These are phyloP conservation scores for Sitophilus oryzae DNA, from an alignment of 1,140 invertebrate genomes.

Conservation along the genomic window DNA sequence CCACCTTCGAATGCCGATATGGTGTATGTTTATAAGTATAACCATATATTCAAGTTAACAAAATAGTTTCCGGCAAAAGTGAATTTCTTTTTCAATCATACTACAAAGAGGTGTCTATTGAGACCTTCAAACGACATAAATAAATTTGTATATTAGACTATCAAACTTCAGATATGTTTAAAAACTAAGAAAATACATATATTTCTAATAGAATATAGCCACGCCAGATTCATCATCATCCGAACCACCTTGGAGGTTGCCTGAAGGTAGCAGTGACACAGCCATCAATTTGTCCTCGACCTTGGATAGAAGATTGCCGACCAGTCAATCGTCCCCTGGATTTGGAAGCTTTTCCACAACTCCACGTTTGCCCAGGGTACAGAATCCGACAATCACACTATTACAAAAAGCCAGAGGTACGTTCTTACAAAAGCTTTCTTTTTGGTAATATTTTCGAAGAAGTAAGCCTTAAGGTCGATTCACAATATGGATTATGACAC, in stretches of 20 bases:
- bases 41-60: too few relatives aligned
- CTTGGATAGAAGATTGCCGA: constrained; percentile 52
- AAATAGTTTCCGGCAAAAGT: too few relatives aligned
- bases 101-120: too few relatives aligned
- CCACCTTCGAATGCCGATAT: too few relatives aligned
- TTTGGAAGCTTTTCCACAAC: constrained; percentile 49
- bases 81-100: too few relatives aligned
- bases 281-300: constrained; percentile 41
- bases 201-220: constrained; percentile 20
- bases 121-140: background rate
- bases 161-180: background rate
- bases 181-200: background rate
- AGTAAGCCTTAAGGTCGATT: too few relatives aligned
- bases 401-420: constrained; percentile 84
- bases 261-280: constrained; percentile 30
- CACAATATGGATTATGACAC: too few relatives aligned
- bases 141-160: background rate
- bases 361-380: constrained; percentile 64
- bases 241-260: constrained; percentile 44
- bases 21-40: too few relatives aligned
- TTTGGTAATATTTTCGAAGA: too few relatives aligned
- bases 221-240: constrained; percentile 20
- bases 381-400: constrained; percentile 82
- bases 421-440: constrained; percentile 1
- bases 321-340: constrained; percentile 60